Conservation (phyloP, 2,888 invertebrate genomes). For the Leptinotarsa rubiginosa region DNA sequence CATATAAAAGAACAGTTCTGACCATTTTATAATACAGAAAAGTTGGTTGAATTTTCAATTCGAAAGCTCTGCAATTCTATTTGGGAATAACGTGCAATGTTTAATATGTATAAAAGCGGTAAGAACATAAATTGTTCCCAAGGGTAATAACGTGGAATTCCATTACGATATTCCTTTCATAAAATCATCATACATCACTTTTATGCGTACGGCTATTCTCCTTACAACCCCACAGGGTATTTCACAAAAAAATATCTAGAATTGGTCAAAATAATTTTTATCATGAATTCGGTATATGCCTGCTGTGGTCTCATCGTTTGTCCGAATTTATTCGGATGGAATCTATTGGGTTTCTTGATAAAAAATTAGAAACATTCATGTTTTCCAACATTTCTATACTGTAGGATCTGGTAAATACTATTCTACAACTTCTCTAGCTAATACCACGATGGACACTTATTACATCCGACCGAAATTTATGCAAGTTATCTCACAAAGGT, state of each 20-base stretch:
- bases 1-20: background rate
- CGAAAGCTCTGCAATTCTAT: background rate
- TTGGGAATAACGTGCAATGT: background rate
- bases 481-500: background rate
- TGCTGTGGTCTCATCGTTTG: background rate
- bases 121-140: constrained; percentile 17
- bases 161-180: constrained; percentile 26
- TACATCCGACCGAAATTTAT: background rate
- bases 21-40: background rate
- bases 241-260: background rate
- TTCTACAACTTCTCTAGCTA: background rate
- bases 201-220: constrained; percentile 24
- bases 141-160: constrained; percentile 23
- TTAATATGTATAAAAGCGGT: constrained; percentile 3
- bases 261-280: background rate
- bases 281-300: background rate
- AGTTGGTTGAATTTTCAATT: background rate
- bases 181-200: constrained; percentile 27
- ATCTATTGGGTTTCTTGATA: background rate
- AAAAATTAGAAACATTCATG: no score
- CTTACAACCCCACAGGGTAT: constrained; percentile 14
- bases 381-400: no score
- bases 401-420: no score
- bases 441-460: background rate
- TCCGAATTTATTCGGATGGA: background rate